These are phyloP conservation scores for Atlantisia rogersi DNA, from an alignment of 2,113 vertebrate genomes.

Conservation along the genomic window DNA sequence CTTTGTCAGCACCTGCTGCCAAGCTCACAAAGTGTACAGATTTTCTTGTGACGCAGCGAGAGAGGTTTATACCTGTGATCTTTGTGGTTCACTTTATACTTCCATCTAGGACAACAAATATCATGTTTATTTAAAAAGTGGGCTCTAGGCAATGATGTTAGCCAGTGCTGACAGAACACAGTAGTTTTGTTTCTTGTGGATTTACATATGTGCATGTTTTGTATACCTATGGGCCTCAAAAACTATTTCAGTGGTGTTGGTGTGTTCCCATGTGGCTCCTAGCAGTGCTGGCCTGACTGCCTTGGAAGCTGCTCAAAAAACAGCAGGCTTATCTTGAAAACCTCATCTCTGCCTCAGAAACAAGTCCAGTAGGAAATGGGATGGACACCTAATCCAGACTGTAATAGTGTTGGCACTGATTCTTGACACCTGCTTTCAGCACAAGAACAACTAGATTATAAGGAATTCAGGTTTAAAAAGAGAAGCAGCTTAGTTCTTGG, in stretches of 20 bases:
- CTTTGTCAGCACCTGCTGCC: background rate
- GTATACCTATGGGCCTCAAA: background rate
- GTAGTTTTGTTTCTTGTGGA: background rate
- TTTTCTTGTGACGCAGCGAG: background rate
- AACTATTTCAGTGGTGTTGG: background rate
- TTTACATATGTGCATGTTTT: background rate
- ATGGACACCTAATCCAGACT: background rate
- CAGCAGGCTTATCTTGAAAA: background rate
- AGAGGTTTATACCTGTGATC: background rate
- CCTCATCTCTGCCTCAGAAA: background rate
- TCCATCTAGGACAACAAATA: conserved; percentile 39
- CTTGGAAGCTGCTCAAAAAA: background rate
- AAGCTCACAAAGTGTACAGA: background rate
- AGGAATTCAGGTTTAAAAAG: background rate
- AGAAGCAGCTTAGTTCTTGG: background rate
- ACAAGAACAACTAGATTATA: background rate
- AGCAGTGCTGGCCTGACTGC: background rate
- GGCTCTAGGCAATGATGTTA: conserved; percentile 36
- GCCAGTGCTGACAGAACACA: background rate
- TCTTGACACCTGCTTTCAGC: background rate
- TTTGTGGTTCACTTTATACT: conserved; percentile 19
- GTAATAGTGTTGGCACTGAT: background rate
- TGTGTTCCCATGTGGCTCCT: background rate
- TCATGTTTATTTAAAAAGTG: conserved; percentile 62
- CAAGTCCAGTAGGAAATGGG: background rate